Conservation (phyloP, 2,113 vertebrate species). For the Tupaia chinensis region DNA sequence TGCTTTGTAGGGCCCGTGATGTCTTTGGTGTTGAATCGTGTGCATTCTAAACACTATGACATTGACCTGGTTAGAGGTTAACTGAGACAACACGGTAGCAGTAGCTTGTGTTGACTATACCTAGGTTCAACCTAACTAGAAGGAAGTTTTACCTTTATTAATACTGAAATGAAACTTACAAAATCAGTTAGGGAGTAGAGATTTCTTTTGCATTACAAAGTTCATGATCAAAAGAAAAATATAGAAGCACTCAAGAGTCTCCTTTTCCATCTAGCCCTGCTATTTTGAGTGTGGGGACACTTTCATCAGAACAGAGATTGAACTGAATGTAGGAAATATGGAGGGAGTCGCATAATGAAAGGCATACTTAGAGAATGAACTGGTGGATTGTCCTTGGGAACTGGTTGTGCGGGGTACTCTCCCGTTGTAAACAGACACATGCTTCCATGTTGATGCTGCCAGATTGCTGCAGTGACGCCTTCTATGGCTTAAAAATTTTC, state of each 20-base stretch:
- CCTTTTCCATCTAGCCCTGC: not conserved
- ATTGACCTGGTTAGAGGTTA: not conserved
- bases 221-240: not conserved
- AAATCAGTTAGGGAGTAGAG: not conserved
- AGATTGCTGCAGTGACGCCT: not conserved
- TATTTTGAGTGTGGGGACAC: not conserved
- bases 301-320: not conserved
- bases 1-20: not conserved
- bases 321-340: not conserved
- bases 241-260: not conserved
- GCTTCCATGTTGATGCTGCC: not conserved
- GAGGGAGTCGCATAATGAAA: not conserved
- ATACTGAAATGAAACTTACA: not conserved
- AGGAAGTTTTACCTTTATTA: not conserved
- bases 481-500: not conserved
- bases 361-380: not conserved
- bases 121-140: not conserved
- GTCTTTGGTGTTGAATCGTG: not conserved
- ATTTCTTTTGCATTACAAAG: not conserved
- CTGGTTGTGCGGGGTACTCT: not conserved
- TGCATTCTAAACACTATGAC: not conserved
- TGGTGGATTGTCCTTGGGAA: not conserved
- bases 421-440: not conserved
- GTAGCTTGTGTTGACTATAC: not conserved
- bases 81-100: not conserved